phyloP scores from a whole-genome alignment of 2,797 vertebrate species.

The Limnodromus scolopaceus region DNA sequence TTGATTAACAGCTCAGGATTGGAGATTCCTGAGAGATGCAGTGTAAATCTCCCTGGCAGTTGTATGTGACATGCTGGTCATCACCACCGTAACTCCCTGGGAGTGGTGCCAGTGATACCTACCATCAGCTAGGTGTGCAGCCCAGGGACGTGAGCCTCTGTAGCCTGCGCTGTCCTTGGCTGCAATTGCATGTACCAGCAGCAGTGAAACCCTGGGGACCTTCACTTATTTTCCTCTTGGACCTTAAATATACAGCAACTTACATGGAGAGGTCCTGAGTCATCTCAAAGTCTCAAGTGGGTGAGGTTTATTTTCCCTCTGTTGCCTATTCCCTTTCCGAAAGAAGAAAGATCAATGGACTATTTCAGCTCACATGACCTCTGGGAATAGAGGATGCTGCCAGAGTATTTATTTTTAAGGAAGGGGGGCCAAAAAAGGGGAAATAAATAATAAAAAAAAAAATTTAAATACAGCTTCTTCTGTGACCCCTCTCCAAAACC shows the following conservation, averaged over 20 bases:
- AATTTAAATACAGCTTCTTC: conserved; percentile 11
- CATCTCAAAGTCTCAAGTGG: background rate
- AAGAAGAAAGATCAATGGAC: conserved; percentile 64
- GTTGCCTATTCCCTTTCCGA: background rate
- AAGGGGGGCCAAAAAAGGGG: background rate
- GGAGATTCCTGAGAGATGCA: background rate
- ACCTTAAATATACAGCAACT: background rate
- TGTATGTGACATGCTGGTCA: accelerated
- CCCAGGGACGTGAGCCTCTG: background rate
- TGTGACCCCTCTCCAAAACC: background rate
- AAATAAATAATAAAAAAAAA: background rate
- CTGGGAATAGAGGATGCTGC: conserved; percentile 26
- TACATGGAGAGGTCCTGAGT: background rate
- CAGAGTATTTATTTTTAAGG: background rate
- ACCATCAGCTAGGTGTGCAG: accelerated
- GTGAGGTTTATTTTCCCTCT: conserved; percentile 12
- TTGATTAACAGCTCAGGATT: background rate
- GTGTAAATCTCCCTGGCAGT: background rate
- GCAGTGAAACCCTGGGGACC: background rate
- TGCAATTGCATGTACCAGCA: background rate
- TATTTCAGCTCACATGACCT: conserved; percentile 50
- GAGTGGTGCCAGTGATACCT: accelerated
- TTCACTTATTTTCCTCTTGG: background rate
- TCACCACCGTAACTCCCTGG: background rate
- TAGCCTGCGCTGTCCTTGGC: background rate